phyloP scores from a whole-genome alignment of 2,888 invertebrate genomes.

The Phragmatobia fuliginosa region DNA sequence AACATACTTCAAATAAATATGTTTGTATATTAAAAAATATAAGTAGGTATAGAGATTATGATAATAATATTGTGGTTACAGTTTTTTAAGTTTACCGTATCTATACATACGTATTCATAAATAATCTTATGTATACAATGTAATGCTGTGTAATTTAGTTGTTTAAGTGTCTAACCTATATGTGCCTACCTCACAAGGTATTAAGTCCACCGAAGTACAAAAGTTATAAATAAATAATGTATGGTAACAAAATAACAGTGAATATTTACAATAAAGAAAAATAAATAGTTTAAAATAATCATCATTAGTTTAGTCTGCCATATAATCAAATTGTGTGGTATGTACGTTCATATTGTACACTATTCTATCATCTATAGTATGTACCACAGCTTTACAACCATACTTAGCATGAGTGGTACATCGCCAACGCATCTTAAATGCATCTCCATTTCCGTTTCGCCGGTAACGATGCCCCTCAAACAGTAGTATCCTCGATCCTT shows the following conservation, averaged over 20 bases:
- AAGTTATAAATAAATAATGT: too few species aligned
- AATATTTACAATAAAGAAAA: not conserved
- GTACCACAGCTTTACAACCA: constrained; percentile 52
- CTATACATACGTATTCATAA: too few species aligned
- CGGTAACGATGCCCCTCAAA: constrained; percentile 52
- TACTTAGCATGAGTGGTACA: constrained; percentile 59
- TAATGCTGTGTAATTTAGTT: too few species aligned
- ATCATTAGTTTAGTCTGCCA: not conserved
- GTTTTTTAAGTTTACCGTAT: too few species aligned
- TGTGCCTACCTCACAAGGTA: too few species aligned
- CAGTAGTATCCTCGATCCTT: constrained; percentile 50
- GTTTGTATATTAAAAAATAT: too few species aligned
- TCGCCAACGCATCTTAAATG: constrained; percentile 56
- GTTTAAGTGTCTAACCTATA: too few species aligned
- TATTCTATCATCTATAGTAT: constrained; percentile 51
- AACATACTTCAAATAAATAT: too few species aligned
- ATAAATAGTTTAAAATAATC: not conserved
- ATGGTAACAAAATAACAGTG: not conserved
- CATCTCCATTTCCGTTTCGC: constrained; percentile 36
- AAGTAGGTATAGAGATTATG: too few species aligned
- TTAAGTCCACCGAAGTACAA: too few species aligned
- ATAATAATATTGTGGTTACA: too few species aligned
- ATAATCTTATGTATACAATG: too few species aligned
- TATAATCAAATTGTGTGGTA: constrained; percentile 31
- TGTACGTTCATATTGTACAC: constrained; percentile 57